Conservation (phyloP, 2,797 vertebrate genomes). For the Enteromius anoplus region DNA sequence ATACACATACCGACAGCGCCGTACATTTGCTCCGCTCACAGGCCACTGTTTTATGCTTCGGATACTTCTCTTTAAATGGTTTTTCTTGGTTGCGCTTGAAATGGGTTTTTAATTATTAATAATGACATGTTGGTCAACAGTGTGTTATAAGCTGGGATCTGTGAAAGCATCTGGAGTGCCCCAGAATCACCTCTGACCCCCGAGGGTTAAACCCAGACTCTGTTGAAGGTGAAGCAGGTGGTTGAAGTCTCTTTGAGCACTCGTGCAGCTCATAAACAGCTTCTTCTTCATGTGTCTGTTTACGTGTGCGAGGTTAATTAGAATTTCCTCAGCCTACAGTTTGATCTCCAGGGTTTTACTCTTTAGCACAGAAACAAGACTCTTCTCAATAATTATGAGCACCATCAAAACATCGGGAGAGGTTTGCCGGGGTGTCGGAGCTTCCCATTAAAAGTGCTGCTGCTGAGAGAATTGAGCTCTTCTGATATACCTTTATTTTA, state of each 20-base stretch:
- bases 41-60: no score
- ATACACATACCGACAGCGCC: no score
- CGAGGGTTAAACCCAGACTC: not conserved
- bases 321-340: slow-evolving; percentile 47
- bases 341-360: slow-evolving; percentile 44
- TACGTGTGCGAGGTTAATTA: slow-evolving; percentile 54
- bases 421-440: slow-evolving; percentile 1
- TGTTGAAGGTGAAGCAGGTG: not conserved
- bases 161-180: no score
- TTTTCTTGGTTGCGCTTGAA: no score
- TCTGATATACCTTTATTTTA: not conserved
- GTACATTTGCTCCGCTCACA: no score
- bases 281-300: slow-evolving; percentile 19
- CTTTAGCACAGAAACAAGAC: slow-evolving; percentile 43
- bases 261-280: slow-evolving; percentile 28
- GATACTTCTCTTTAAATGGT: no score
- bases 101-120: no score
- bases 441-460: not conserved
- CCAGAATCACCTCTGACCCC: no score
- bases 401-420: slow-evolving; percentile 36
- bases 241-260: slow-evolving; percentile 20
- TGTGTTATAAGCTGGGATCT: no score
- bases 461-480: not conserved
- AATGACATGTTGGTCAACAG: no score
- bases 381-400: slow-evolving; percentile 45